Percentiles rank a stretch among this genome's conserved stretches.
These are phyloP conservation scores for Rhynchonycteris naso DNA, from an alignment of 2,797 vertebrate species.

Conservation along the genomic window DNA sequence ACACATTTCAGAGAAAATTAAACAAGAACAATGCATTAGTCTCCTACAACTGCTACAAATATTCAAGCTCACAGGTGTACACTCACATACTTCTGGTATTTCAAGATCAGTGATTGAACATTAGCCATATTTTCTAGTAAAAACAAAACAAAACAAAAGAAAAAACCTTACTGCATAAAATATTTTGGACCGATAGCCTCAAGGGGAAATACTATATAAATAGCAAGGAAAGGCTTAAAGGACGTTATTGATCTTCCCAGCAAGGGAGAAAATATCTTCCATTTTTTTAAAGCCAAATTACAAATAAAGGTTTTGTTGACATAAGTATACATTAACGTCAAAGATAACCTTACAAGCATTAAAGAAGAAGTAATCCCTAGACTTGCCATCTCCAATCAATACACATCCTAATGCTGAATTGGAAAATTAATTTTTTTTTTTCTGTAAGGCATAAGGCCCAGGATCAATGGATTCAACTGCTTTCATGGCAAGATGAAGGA, in stretches of 20 bases:
- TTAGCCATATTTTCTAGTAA: constrained; percentile 7
- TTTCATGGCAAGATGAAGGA: constrained; percentile 14
- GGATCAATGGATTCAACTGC: background rate
- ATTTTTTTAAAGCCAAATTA: constrained; percentile 65
- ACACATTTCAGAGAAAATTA: constrained; percentile 66
- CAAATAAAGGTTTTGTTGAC: constrained; percentile 21
- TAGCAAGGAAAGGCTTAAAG: constrained; percentile 32
- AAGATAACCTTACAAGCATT: constrained; percentile 56
- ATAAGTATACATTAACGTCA: background rate
- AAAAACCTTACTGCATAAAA: background rate
- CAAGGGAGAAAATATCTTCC: constrained; percentile 73
- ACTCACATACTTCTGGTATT: background rate
- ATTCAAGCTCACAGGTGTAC: background rate
- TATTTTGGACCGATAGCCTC: background rate
- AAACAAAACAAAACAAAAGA: background rate
- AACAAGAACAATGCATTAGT: constrained; percentile 56
- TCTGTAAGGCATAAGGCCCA: constrained; percentile 40
- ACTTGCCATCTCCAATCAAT: background rate
- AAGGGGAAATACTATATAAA: background rate
- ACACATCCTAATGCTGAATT: constrained; percentile 25
- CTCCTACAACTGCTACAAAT: constrained; percentile 10
- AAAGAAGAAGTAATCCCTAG: constrained; percentile 35
- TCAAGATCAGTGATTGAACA: background rate
- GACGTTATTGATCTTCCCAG: constrained; percentile 43
- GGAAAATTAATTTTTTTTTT: constrained; percentile 68